Conservation (phyloP, 2,113 vertebrate genomes). For the Regulus satrapa region DNA sequence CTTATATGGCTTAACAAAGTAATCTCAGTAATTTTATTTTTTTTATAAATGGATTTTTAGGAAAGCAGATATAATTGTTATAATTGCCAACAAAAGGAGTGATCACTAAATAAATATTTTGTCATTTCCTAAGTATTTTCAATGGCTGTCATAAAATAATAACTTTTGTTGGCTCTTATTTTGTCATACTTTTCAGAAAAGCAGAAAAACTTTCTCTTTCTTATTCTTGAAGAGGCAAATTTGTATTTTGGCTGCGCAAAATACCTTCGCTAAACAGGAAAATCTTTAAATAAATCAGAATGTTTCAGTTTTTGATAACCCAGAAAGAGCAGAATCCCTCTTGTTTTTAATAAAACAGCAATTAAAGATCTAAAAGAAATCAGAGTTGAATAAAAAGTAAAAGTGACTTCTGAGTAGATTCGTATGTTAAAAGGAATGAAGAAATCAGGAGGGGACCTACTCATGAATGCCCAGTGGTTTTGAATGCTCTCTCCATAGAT, state of each 20-base stretch:
- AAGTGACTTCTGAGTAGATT: background rate
- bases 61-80: background rate
- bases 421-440: background rate
- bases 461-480: background rate
- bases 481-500: background rate
- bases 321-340: background rate
- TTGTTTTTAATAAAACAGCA: background rate
- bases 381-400: background rate
- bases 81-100: background rate
- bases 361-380: background rate
- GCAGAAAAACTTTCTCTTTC: background rate
- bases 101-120: background rate
- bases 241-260: background rate
- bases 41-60: background rate
- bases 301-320: background rate
- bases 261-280: background rate
- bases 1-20: background rate
- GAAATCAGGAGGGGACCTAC: background rate
- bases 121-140: background rate
- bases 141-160: background rate
- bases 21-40: background rate
- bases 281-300: background rate
- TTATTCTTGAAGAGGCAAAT: too few species aligned
- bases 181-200: background rate
- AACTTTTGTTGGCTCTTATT: background rate